Evolutionary conservation across 2,888 invertebrate genomes (phyloP).

Genomic region (Ophion slaviceki): DNA sequence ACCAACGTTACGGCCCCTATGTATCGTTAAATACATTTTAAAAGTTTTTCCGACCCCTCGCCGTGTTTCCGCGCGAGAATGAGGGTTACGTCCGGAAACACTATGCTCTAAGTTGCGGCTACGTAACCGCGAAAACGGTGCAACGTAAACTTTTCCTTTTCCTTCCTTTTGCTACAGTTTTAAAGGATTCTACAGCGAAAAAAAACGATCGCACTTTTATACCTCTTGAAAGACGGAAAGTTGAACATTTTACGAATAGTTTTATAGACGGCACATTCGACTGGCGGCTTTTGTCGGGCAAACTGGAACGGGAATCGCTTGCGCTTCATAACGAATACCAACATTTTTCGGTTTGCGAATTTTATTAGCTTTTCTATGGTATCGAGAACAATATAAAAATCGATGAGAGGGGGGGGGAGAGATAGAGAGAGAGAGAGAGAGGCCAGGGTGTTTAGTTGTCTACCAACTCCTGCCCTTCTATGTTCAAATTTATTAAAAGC

Average conservation of each 20-base stretch:
- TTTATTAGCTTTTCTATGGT: background rate
- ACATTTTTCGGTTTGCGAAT: background rate
- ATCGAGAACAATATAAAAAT: background rate
- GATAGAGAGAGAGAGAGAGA: background rate
- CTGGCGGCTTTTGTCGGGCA: background rate
- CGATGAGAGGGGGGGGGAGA: background rate
- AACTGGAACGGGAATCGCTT: background rate
- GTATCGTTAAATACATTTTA: constrained; percentile 31
- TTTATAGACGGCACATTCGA: constrained; percentile 23
- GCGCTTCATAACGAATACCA: background rate
- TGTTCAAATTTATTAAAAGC: constrained; percentile 46
- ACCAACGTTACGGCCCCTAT: background rate
- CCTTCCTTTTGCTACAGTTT: constrained; percentile 6
- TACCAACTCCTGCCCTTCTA: background rate
- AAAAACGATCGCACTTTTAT: constrained; percentile 13
- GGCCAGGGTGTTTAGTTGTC: background rate
- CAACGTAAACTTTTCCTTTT: constrained; percentile 34
- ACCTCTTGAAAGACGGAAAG: constrained; percentile 39
- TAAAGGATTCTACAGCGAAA: constrained; percentile 23
- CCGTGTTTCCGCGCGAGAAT: background rate
- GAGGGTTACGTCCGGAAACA: constrained; percentile 31
- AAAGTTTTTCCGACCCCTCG: constrained; percentile 22
- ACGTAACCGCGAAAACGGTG: constrained; percentile 31
- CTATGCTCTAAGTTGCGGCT: constrained; percentile 13
- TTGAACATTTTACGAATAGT: constrained; percentile 24